These are phyloP conservation scores for Misgurnus anguillicaudatus DNA, from an alignment of 2,113 vertebrate species.

Conservation along the genomic window DNA sequence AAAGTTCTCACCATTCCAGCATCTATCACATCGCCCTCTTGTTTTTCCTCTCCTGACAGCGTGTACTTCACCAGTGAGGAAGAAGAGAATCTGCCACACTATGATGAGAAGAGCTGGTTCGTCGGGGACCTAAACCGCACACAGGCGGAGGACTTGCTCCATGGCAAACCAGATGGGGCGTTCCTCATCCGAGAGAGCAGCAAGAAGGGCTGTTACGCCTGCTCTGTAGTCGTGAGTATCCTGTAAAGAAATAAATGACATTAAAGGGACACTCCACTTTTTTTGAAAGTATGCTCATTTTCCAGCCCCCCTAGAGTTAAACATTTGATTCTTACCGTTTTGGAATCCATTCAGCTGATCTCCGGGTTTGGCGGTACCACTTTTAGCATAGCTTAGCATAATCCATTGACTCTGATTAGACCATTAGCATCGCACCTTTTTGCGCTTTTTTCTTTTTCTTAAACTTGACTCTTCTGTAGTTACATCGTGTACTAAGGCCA, in stretches of 20 bases:
- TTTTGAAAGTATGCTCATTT: too few relatives aligned
- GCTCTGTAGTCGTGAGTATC: conserved; percentile 95
- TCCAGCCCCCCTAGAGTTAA: too few relatives aligned
- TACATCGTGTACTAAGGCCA: too few relatives aligned
- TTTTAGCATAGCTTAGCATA: too few relatives aligned
- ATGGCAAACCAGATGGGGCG: conserved; percentile 88
- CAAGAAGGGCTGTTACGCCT: conserved; percentile 97
- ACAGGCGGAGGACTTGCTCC: conserved; percentile 91
- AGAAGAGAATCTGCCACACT: conserved; percentile 90
- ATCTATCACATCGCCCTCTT: neutral
- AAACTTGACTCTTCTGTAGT: too few relatives aligned
- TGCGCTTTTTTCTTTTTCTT: too few relatives aligned
- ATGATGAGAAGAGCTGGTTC: conserved; percentile 96
- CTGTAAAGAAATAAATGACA: neutral
- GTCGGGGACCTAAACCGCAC: conserved; percentile 90
- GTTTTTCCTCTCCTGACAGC: conserved; percentile 62
- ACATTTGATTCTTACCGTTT: too few relatives aligned
- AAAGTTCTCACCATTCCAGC: neutral
- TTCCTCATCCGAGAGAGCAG: conserved; percentile 97
- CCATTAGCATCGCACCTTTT: too few relatives aligned
- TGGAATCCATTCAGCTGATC: too few relatives aligned
- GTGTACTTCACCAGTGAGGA: conserved; percentile 89
- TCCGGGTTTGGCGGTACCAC: too few relatives aligned
- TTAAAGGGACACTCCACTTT: too few relatives aligned
- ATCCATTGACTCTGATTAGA: too few relatives aligned